These are phyloP conservation scores for Eupithecia abbreviata DNA, from an alignment of 2,888 invertebrate genomes.

Conservation along the genomic window DNA sequence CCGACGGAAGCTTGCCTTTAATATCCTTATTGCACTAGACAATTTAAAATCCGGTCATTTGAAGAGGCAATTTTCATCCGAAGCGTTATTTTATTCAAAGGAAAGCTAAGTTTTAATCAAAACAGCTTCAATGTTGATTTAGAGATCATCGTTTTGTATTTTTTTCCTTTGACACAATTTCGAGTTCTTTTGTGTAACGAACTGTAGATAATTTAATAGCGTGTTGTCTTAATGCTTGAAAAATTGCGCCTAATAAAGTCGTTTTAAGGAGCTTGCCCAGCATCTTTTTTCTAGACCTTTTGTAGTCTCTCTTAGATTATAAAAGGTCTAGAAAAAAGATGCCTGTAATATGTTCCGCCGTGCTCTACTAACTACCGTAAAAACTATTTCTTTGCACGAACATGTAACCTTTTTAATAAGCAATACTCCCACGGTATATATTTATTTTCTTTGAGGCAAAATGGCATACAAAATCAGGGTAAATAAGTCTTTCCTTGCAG, in stretches of 20 bases:
- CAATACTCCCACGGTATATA: no score
- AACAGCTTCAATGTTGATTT: not conserved
- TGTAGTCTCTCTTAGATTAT: no score
- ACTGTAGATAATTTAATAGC: conserved; percentile 1
- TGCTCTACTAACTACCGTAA: no score
- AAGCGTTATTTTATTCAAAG: conserved; percentile 33
- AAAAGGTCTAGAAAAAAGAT: no score
- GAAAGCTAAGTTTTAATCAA: not conserved
- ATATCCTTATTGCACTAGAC: conserved; percentile 21
- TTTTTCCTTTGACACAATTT: conserved; percentile 4
- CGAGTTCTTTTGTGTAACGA: not conserved
- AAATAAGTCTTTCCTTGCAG: no score
- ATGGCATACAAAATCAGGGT: no score
- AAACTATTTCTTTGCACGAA: no score
- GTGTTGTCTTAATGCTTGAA: not conserved
- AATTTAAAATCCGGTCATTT: conserved; percentile 16
- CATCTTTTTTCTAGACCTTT: not conserved
- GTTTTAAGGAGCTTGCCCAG: not conserved
- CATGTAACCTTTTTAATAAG: no score
- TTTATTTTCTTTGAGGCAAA: no score
- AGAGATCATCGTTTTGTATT: not conserved
- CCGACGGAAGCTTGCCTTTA: not conserved
- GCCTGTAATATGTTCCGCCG: no score
- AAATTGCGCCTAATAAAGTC: not conserved
- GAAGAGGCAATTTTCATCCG: conserved; percentile 19